Evolutionary conservation across 2,797 vertebrate species (phyloP).

Genomic region (Catharus ustulatus): DNA sequence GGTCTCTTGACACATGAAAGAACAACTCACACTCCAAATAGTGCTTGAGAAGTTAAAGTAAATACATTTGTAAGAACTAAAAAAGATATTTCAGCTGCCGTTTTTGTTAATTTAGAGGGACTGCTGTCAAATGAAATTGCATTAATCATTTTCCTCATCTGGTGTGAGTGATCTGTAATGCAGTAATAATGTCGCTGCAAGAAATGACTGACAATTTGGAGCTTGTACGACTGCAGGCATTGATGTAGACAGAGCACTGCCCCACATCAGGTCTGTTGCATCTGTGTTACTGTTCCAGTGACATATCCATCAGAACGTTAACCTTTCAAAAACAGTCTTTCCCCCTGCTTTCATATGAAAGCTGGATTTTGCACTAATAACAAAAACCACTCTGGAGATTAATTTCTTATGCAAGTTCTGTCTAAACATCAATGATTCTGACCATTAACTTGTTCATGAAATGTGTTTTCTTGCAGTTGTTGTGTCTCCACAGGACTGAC

Average conservation of each 20-base stretch:
- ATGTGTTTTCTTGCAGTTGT: slow-evolving; percentile 14
- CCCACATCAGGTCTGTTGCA: neutral
- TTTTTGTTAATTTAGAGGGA: neutral
- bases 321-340: neutral
- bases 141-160: neutral
- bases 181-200: neutral
- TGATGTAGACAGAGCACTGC: neutral
- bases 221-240: neutral
- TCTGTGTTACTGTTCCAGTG: neutral
- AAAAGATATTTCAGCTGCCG: neutral
- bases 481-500: neutral
- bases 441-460: neutral
- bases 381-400: neutral
- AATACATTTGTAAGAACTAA: neutral
- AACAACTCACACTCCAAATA: neutral
- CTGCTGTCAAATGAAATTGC: neutral
- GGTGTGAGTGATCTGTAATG: neutral
- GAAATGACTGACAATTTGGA: neutral
- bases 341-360: neutral
- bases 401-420: neutral
- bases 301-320: rapidly evolving
- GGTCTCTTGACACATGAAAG: neutral
- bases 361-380: neutral
- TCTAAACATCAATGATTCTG: neutral
- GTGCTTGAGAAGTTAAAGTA: neutral